phyloP scores from a whole-genome alignment of 2,797 vertebrate genomes.

The Heteromormyrus szaboi region DNA sequence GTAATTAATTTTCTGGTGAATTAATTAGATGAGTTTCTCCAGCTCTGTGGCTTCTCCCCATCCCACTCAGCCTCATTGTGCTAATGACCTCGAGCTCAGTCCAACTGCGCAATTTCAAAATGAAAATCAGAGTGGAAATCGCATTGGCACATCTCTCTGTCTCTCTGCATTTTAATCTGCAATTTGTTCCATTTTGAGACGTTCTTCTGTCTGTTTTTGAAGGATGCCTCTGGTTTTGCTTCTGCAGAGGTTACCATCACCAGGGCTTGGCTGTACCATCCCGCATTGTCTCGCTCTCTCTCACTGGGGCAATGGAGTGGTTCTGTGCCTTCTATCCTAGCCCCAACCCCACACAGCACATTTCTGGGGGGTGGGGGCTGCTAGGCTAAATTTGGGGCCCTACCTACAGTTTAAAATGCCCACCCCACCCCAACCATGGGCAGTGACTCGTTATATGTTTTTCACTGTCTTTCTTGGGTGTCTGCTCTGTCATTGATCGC shows the following conservation, averaged over 20 bases:
- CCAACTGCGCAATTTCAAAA: slow-evolving; percentile 36
- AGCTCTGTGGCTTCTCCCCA: slow-evolving; percentile 32
- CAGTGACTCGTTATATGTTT: not conserved
- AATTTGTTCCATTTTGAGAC: not conserved
- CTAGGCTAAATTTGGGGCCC: not conserved
- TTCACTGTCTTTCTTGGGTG: not conserved
- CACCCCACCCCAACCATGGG: not conserved
- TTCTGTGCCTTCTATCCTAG: not conserved
- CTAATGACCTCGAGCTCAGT: slow-evolving; percentile 29
- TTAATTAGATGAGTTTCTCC: slow-evolving; percentile 64
- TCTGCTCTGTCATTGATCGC: not conserved
- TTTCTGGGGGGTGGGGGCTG: not conserved
- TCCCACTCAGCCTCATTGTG: slow-evolving; percentile 30
- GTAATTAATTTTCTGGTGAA: slow-evolving; percentile 73
- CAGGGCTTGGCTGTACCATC: not conserved
- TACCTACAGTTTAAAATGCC: not conserved
- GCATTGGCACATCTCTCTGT: slow-evolving; percentile 24
- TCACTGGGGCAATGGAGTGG: not conserved
- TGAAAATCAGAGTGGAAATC: slow-evolving; percentile 37
- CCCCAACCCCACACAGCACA: not conserved
- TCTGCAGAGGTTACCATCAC: not conserved
- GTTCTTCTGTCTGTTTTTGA: not conserved
- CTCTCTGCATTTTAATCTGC: slow-evolving; percentile 7
- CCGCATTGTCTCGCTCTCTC: not conserved
- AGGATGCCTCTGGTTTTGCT: not conserved